A percentile compares a stretch with the other conserved stretches of the same genome.
Evolutionary conservation across 2,888 invertebrate species (phyloP).

Genomic region (Empis livida): DNA sequence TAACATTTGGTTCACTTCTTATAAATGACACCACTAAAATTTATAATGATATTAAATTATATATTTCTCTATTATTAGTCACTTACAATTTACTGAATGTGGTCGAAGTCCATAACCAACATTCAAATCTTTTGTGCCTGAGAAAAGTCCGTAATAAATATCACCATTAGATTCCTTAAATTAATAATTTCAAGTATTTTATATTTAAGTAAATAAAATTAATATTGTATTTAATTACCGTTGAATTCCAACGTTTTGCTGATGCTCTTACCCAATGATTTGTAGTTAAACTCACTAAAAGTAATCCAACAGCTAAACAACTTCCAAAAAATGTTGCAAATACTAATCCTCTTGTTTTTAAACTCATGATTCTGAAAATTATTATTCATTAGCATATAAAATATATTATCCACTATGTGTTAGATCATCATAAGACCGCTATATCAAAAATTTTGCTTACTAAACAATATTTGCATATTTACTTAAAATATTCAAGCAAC

Average conservation of each 20-base stretch:
- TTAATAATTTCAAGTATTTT: neutral
- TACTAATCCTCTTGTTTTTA: constrained; percentile 56
- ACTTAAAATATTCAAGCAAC: no score
- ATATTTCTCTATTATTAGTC: neutral
- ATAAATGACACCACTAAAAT: constrained; percentile 18
- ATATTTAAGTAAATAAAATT: no score
- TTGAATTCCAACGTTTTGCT: constrained; percentile 39
- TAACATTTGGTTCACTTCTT: constrained; percentile 26
- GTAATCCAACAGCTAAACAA: constrained; percentile 54
- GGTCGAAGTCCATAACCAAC: constrained; percentile 68
- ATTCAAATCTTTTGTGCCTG: constrained; percentile 71
- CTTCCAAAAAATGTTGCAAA: constrained; percentile 65
- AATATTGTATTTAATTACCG: neutral
- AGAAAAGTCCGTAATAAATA: constrained; percentile 75
- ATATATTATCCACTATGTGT: no score
- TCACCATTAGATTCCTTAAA: constrained; percentile 43
- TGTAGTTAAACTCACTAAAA: constrained; percentile 62
- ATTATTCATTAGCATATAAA: no score
- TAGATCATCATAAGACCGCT: no score
- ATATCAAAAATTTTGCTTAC: no score
- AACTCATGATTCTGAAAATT: constrained; percentile 37
- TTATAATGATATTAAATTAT: neutral
- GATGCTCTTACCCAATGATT: constrained; percentile 63
- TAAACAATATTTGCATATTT: no score
- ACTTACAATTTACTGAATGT: constrained; percentile 60